phyloP scores from a whole-genome alignment of 2,113 vertebrate genomes.

The Ceuthmochares aereus region DNA sequence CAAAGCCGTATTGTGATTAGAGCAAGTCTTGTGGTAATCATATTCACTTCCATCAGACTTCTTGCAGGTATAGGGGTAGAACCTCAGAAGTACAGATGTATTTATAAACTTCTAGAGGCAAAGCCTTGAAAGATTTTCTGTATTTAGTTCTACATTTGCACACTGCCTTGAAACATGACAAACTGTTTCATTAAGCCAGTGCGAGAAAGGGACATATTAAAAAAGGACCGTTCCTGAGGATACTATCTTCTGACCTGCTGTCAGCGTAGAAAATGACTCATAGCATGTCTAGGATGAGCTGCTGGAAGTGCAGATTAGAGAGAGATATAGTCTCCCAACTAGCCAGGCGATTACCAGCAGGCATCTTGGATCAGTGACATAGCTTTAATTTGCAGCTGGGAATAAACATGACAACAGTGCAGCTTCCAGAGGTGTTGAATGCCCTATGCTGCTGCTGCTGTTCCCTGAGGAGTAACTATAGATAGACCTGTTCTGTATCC shows the following conservation, averaged over 20 bases:
- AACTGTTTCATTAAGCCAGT: background rate
- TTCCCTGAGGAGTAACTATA: background rate
- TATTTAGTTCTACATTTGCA: background rate
- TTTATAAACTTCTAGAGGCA: background rate
- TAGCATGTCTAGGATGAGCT: background rate
- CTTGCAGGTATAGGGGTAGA: background rate
- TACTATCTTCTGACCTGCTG: background rate
- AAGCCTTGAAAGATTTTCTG: background rate
- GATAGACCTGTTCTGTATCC: background rate
- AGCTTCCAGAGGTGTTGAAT: background rate
- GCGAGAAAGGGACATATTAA: background rate
- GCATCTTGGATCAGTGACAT: background rate
- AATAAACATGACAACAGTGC: background rate
- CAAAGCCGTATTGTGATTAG: background rate
- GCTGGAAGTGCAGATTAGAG: background rate
- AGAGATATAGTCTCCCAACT: background rate
- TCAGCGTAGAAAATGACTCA: background rate
- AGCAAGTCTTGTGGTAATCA: background rate
- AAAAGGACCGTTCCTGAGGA: background rate
- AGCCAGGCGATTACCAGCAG: background rate
- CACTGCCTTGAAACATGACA: background rate
- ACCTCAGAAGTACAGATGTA: background rate
- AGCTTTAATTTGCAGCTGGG: background rate
- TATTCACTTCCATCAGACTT: background rate
- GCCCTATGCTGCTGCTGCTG: background rate